Base-by-base conservation (phyloP, 2,888 invertebrate genomes). In the Copidosoma aretas region DNA sequence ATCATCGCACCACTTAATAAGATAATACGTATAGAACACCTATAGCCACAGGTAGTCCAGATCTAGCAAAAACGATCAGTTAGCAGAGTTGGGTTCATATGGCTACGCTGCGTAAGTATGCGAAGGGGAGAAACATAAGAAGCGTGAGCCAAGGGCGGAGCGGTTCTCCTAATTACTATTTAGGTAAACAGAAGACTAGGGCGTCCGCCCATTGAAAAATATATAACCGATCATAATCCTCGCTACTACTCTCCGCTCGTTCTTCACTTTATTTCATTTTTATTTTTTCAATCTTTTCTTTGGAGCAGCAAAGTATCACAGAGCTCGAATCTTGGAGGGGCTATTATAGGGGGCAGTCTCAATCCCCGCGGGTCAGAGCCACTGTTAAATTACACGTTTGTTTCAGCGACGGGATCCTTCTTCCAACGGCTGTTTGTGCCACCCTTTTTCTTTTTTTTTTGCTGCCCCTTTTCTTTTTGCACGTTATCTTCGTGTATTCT, bases 331-430 rank as follows among this genome's bases (percentile, higher is more conserved):
- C 22, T 39, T 12, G 39, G 49, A 51, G 63, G 72, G 68, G 32
- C 32, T 32, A 46, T 46, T 46, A 46, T 46, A 73, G 74, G 73
- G 70, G 76, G 75, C 73, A 74, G 74, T 75, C 66, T 71, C 73
- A 67, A 21, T 70, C 25, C 72, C n/a, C n/a, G n/a, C 73, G 72
- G 75, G 73, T 75, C 76, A 76, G 75, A 76, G 81, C 81, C 80
- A 82, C 81, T 77, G 81, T 76, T 81, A 82, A 82, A 82, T 82
- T 82, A 80, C 78, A 82, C 78, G 82, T 82, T 81, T 80, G 79
- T 80, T 81, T 80, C 75, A 78, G 76, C 52, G 70, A 67, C 4
- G 12, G 17, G 68, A 73, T 73, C 76, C 74, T 62, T 64, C 70
- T 73, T 71, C 63, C 15, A 1, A 70, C 76, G 71, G 68, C 76